phyloP scores from a whole-genome alignment of 2,113 vertebrate genomes.

The Meles meles region DNA sequence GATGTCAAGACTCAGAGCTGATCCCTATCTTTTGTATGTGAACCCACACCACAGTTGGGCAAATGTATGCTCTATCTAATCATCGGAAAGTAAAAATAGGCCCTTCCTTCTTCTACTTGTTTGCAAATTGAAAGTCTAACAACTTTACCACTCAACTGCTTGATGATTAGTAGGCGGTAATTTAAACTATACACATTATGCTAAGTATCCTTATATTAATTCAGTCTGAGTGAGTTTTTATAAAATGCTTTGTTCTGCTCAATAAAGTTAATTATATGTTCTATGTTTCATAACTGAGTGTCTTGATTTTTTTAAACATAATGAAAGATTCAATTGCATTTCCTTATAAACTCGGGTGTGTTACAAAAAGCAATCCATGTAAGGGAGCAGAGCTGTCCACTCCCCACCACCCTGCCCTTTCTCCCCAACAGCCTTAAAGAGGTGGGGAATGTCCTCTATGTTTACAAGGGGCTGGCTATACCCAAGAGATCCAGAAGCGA shows the following conservation, averaged over 20 bases:
- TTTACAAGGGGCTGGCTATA: neutral
- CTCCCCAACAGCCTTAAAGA: neutral
- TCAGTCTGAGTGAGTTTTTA: slow-evolving; percentile 80
- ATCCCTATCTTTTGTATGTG: neutral
- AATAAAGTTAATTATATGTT: slow-evolving; percentile 79
- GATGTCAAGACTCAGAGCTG: neutral
- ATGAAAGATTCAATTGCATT: slow-evolving; percentile 74
- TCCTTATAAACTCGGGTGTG: slow-evolving; percentile 66
- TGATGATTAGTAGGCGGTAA: slow-evolving; percentile 78
- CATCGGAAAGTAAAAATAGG: slow-evolving; percentile 68
- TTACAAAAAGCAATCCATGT: slow-evolving; percentile 66
- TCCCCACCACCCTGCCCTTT: neutral
- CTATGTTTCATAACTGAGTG: slow-evolving; percentile 76
- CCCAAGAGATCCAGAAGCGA: neutral
- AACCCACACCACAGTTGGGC: slow-evolving; percentile 19
- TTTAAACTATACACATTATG: slow-evolving; percentile 74
- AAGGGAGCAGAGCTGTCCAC: slow-evolving; percentile 60
- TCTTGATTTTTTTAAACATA: slow-evolving; percentile 77
- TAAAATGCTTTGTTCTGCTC: slow-evolving; percentile 79
- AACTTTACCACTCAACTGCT: slow-evolving; percentile 77
- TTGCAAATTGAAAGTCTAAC: slow-evolving; percentile 78
- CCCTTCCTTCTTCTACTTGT: slow-evolving; percentile 62
- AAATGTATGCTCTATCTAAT: slow-evolving; percentile 58
- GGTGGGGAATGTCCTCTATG: neutral
- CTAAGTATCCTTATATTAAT: slow-evolving; percentile 79